phyloP scores from a whole-genome alignment of 2,113 vertebrate genomes.

The Psephotus haematonotus region DNA sequence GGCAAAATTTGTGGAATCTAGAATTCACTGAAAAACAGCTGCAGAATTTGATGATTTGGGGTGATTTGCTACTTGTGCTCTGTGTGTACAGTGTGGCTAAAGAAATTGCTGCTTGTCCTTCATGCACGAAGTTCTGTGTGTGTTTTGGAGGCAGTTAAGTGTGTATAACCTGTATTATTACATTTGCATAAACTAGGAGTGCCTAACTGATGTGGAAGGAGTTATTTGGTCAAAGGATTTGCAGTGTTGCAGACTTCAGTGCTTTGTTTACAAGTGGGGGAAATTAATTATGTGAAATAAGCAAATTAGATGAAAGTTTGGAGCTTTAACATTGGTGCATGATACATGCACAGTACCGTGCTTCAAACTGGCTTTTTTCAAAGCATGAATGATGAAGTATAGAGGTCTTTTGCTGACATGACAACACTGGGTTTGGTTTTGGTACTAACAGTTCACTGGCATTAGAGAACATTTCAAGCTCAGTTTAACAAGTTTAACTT shows the following conservation, averaged over 20 bases:
- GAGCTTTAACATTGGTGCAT: neutral
- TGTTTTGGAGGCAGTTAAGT: neutral
- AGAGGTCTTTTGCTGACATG: neutral
- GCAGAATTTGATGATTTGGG: neutral
- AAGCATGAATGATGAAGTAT: neutral
- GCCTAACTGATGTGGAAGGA: neutral
- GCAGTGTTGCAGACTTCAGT: neutral
- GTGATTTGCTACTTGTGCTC: neutral
- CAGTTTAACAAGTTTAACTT: conserved; percentile 6
- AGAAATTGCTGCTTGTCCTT: neutral
- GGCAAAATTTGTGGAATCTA: neutral
- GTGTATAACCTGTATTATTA: neutral
- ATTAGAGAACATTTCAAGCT: neutral
- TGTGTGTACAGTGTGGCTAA: neutral
- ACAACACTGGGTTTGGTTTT: neutral
- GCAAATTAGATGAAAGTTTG: neutral
- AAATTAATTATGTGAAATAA: neutral
- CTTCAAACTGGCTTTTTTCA: neutral
- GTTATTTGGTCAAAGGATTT: neutral
- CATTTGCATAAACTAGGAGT: neutral
- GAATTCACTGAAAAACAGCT: neutral
- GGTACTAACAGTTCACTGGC: neutral
- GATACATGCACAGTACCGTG: neutral
- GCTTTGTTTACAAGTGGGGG: neutral
- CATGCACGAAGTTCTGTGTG: neutral